phyloP scores from a whole-genome alignment of 1,140 invertebrate genomes.

The Drosophila repletoides region DNA sequence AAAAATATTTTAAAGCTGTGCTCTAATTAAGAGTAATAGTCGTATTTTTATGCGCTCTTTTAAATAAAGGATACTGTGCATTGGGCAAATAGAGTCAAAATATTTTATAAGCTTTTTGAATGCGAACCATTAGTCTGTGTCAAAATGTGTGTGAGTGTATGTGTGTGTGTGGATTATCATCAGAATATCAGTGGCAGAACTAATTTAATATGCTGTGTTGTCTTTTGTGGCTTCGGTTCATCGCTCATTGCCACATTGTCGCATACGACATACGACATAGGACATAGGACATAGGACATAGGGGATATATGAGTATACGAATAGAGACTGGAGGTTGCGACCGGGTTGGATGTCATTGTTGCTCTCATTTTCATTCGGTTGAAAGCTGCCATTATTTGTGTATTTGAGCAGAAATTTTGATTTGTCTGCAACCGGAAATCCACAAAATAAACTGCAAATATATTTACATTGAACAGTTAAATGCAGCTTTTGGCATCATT shows the following conservation, averaged over 20 bases:
- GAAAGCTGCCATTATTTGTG: constrained; percentile 64
- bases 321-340: constrained; percentile 20
- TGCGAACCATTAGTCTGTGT: constrained; percentile 16
- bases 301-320: background rate
- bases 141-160: background rate
- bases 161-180: constrained; percentile 14
- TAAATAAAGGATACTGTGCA: background rate
- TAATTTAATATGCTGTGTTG: constrained; percentile 73
- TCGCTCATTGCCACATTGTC: constrained; percentile 69
- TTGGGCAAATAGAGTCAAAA: no score
- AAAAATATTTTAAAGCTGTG: no score
- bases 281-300: background rate
- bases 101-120: background rate
- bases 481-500: constrained; percentile 3
- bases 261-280: constrained; percentile 30
- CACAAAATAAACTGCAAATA: constrained; percentile 75
- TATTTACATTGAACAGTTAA: constrained; percentile 53
- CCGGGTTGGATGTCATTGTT: constrained; percentile 18
- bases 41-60: no score
- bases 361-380: constrained; percentile 64
- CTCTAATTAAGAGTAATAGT: no score
- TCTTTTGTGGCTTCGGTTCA: constrained; percentile 71
- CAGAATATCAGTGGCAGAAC: constrained; percentile 31
- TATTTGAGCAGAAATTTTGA: constrained; percentile 75
- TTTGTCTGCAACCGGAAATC: constrained; percentile 78